Evolutionary conservation across 2,113 vertebrate species (phyloP).

Genomic region (Epinephelus cyanopodus): DNA sequence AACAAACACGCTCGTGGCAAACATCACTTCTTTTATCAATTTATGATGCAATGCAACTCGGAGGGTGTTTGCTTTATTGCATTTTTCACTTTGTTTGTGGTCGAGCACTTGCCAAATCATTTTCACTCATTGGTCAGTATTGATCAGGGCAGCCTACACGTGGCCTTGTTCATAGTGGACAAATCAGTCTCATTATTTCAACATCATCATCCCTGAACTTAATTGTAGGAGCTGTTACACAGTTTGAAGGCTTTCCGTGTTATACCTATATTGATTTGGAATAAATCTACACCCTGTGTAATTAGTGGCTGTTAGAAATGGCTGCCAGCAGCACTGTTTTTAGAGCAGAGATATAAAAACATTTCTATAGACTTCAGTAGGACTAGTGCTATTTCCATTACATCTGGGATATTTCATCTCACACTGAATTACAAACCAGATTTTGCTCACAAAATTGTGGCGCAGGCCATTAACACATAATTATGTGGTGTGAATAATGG

Average conservation of each 20-base stretch:
- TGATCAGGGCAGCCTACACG: slow-evolving; percentile 45
- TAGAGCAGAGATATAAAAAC: slow-evolving; percentile 35
- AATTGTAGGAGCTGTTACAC: neutral
- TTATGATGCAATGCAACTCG: slow-evolving; percentile 55
- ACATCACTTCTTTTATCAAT: slow-evolving; percentile 55
- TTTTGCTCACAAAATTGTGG: slow-evolving; percentile 69
- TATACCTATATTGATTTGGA: slow-evolving; percentile 1
- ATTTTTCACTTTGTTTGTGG: slow-evolving; percentile 57
- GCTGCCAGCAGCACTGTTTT: slow-evolving; percentile 15
- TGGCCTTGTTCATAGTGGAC: slow-evolving; percentile 31
- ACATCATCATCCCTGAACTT: slow-evolving; percentile 28
- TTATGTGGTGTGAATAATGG: slow-evolving; percentile 76
- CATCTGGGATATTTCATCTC: slow-evolving; percentile 77
- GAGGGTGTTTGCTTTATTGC: slow-evolving; percentile 40
- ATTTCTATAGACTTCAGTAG: slow-evolving; percentile 40
- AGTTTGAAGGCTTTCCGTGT: slow-evolving; percentile 5
- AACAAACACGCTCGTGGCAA: slow-evolving; percentile 50
- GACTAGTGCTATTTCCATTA: slow-evolving; percentile 70
- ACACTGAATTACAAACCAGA: slow-evolving; percentile 74
- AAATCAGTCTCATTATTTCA: slow-evolving; percentile 41
- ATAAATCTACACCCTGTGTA: slow-evolving; percentile 15
- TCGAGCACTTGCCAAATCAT: slow-evolving; percentile 50
- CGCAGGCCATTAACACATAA: slow-evolving; percentile 78
- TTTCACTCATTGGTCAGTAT: slow-evolving; percentile 49
- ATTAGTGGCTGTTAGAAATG: slow-evolving; percentile 16